Evolutionary conservation across 2,888 invertebrate genomes (phyloP), one percentile per base, ranked within the genome.

Genomic region (Caradrina clavipalpis): DNA sequence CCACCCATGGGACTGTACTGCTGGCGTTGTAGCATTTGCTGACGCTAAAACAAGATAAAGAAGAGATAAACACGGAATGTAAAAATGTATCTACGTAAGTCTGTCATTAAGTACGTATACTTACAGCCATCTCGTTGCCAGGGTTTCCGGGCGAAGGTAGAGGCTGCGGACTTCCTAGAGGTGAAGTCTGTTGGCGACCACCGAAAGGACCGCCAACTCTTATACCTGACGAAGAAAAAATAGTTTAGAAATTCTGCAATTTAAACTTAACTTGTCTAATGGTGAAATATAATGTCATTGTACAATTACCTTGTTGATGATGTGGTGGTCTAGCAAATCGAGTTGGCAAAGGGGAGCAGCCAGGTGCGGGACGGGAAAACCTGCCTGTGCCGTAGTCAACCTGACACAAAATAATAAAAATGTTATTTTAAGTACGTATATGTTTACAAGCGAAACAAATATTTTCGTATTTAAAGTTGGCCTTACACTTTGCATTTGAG

Each of bases 1-100:
- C 93, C 95, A 8, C 95, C 93, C 95, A 95, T 92, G 31, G 96
- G 94, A 80, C 96, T 96, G 87, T 96, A 96, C 79, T 96, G 96
- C 78, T 96, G 96, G 0, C 96, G 92, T 59, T 95, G 95, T 2
- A 94, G 90, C 91, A 95, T 91, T 85, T 96, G 96, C 76, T 95
- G 96, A 0, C 96, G 94, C 94, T 94, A 87, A 73, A 0, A 39
- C 63, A 60, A 51, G n/a, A 60, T n/a, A 49, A 19, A 10, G 2
- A 2, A 13, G 7, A 45, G 7, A 62, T 42, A 57, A 45, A 42
- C 26, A 19, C 26, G 13, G 7, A 45, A 15, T 26, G 1, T 4
- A 3, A n/a, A 8, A 54, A n/a, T 6, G 19, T 39, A 21, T 56
- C 6, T 21, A 19, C 1, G 42, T n/a, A n/a, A 4, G 35, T 39